Evolutionary conservation across 37 sponge, comb jelly and placozoan genomes (phyloP), one percentile per base, ranked within the genome.

Genomic region (Agelas oroides): DNA sequence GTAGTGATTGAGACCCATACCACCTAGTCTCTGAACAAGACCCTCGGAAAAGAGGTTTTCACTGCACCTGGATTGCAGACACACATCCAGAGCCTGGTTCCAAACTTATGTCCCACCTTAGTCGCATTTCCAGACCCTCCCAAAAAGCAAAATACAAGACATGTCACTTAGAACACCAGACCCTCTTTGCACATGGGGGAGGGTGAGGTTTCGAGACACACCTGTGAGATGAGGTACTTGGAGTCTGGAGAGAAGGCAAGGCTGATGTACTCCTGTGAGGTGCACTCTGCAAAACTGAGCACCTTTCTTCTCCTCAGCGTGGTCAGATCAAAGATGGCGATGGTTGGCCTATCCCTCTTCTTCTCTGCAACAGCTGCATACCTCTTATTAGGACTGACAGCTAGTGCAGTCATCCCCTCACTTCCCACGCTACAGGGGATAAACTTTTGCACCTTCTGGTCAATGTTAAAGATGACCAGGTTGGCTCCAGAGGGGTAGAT

Each of bases 221-320:
- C 75, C 63, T 96, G 99, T 30, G 95, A 83, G 8, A 90, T 80
- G 17, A 98, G 89, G 77, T 87, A 98, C 78, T 98, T 98, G 55
- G 95, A 94, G 79, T 98, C 99, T 19, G 99, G 95, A 37, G 99
- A 98, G 84, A 98, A 98, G 0, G 91, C 90, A 58, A 98, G 46
- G 56, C 99, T 96, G 59, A 92, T 88, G 69, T 80, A 92, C 71
- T 92, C 88, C 58, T 85, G 92, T 1, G 91, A 88, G 36, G 67
- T 84, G 24, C 77, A 56, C 12, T 90, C 85, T 3, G 86, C 55
- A 15, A 68, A 73, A 18, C 76, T 82, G 33, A 98, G 86, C 11
- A 77, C 79, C 76, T 97, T 97, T 20, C 83, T 82, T 70, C 89
- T 89, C 54, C 89, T 84, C 72, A 88, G 82, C 0, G 95, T 91